Percentiles rank a stretch among this genome's conserved stretches.
Conservation (phyloP, 2,888 invertebrate genomes). For the Lydus trimaculatus region DNA sequence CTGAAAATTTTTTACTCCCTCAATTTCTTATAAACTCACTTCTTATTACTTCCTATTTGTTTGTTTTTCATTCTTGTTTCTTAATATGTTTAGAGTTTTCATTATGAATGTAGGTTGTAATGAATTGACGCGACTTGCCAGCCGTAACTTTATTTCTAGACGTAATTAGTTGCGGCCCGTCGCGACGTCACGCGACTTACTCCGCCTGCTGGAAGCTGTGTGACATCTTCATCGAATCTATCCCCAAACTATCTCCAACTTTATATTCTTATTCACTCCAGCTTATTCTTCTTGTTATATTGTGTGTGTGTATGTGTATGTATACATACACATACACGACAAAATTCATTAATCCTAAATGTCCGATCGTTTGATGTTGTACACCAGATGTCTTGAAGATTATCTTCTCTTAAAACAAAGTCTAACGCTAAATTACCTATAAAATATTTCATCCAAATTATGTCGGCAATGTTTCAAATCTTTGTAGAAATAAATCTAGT, state of each 20-base stretch:
- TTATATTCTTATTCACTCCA: not conserved
- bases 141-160: slow-evolving; percentile 54
- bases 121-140: slow-evolving; percentile 30
- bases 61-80: not conserved
- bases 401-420: slow-evolving; percentile 29
- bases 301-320: too few relatives aligned
- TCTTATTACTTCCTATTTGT: not conserved
- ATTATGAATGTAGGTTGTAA: slow-evolving; percentile 2
- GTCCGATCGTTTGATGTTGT: slow-evolving; percentile 49
- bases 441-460: slow-evolving; percentile 29
- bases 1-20: not conserved
- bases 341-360: slow-evolving; percentile 50
- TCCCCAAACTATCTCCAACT: slow-evolving; percentile 13
- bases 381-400: slow-evolving; percentile 46
- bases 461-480: slow-evolving; percentile 7
- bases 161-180: slow-evolving; percentile 56
- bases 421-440: slow-evolving; percentile 31
- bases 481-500: not conserved
- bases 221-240: slow-evolving; percentile 54
- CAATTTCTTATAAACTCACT: not conserved
- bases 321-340: too few relatives aligned
- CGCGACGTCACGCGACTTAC: slow-evolving; percentile 48
- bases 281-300: too few relatives aligned
- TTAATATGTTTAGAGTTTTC: not conserved
- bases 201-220: slow-evolving; percentile 45